A percentile compares a stretch with the other conserved stretches of the same genome.
phyloP scores from a whole-genome alignment of 2,113 vertebrate species.

The Azemiops feae region DNA sequence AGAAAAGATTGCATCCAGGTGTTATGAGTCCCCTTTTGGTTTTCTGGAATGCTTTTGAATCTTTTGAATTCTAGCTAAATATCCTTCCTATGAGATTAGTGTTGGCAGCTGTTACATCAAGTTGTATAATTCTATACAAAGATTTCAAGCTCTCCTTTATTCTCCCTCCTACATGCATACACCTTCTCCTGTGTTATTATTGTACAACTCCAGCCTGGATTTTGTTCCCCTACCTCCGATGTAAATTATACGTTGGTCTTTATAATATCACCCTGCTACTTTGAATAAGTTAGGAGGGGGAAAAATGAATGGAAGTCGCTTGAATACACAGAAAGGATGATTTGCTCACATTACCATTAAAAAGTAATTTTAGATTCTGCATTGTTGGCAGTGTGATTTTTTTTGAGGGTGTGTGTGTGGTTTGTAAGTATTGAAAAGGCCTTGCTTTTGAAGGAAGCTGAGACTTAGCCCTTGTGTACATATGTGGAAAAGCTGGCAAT shows the following conservation, averaged over 20 bases:
- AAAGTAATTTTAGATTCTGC: slow-evolving; percentile 51
- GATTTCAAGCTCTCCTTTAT: background rate
- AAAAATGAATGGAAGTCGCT: slow-evolving; percentile 17
- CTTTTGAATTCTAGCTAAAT: background rate
- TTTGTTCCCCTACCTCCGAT: background rate
- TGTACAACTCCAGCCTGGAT: slow-evolving; percentile 34
- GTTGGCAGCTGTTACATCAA: background rate
- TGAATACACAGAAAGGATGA: slow-evolving; percentile 39
- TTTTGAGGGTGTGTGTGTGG: slow-evolving; percentile 2
- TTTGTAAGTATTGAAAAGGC: slow-evolving; percentile 8
- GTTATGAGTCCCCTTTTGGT: background rate
- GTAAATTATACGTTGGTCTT: slow-evolving; percentile 37
- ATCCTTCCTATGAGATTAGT: background rate
- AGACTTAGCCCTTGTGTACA: slow-evolving; percentile 18
- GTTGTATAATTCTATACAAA: background rate
- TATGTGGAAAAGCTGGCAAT: background rate
- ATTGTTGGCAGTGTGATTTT: slow-evolving; percentile 43
- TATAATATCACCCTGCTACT: slow-evolving; percentile 24
- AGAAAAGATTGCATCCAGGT: rapidly evolving
- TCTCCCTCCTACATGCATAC: background rate
- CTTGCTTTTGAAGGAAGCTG: slow-evolving; percentile 42
- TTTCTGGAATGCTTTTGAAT: background rate
- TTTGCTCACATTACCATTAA: slow-evolving; percentile 45
- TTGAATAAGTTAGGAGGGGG: background rate
- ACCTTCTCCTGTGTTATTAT: slow-evolving; percentile 6